Percentiles rank a stretch among this genome's conserved stretches.
Evolutionary conservation across 2,888 invertebrate genomes (phyloP).

Genomic region (Platypus cylindrus): DNA sequence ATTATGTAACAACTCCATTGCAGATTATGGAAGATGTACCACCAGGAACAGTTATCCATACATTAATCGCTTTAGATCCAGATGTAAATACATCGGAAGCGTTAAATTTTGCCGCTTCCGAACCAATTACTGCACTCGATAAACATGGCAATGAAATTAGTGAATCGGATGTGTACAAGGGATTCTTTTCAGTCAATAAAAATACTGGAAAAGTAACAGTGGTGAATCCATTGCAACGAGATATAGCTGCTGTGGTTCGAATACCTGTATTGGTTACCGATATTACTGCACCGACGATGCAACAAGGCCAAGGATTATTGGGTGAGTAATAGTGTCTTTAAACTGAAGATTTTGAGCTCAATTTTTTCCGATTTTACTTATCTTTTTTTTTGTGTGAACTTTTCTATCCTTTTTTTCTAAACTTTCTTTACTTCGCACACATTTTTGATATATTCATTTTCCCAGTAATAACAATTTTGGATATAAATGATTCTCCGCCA

Average conservation of each 20-base stretch:
- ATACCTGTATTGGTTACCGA: constrained; percentile 72
- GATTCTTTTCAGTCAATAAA: constrained; percentile 52
- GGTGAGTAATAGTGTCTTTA: constrained; percentile 4
- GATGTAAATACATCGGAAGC: constrained; percentile 60
- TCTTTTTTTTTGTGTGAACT: background rate
- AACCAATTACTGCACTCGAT: constrained; percentile 65
- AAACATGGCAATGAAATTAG: constrained; percentile 63
- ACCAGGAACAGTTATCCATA: constrained; percentile 57
- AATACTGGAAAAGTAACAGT: constrained; percentile 52
- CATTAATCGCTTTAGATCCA: constrained; percentile 63
- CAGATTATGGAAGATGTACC: constrained; percentile 66
- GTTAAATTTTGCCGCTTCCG: constrained; percentile 53
- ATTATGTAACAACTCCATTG: constrained; percentile 9
- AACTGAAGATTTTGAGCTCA: background rate
- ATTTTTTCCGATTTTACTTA: background rate
- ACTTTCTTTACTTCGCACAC: background rate
- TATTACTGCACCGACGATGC: constrained; percentile 62
- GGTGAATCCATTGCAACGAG: constrained; percentile 48
- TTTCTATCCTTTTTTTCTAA: background rate
- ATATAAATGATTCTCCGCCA: constrained; percentile 58
- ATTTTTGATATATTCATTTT: background rate
- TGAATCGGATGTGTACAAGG: constrained; percentile 39
- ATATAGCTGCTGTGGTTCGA: constrained; percentile 60
- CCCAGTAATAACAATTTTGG: constrained; percentile 52
- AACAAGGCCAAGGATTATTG: constrained; percentile 39